These are phyloP conservation scores for Caenorhabditis sulstoni DNA, from an alignment of 2,888 invertebrate species.

Conservation along the genomic window DNA sequence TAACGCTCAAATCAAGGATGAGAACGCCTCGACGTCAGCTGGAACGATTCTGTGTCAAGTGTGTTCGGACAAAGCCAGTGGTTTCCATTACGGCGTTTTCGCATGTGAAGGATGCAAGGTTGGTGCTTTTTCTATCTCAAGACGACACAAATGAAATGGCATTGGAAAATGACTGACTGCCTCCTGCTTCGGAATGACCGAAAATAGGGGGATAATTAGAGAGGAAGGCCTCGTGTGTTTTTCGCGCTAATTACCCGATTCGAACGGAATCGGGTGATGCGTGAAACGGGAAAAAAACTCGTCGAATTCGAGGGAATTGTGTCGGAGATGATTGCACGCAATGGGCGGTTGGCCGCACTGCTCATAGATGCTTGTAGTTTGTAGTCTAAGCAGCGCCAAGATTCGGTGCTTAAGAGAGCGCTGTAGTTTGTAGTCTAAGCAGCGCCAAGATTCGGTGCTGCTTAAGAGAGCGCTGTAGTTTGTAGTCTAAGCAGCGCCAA, in stretches of 20 bases:
- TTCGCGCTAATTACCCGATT: not conserved
- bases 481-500: no score
- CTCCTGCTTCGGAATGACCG: no score
- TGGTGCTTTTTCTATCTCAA: not conserved
- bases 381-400: no score
- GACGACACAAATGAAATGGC: not conserved
- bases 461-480: no score
- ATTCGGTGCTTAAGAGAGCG: no score
- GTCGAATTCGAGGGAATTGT: no score
- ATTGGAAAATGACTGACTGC: constrained; percentile 7
- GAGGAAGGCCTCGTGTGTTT: not conserved
- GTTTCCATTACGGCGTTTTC: constrained; percentile 79
- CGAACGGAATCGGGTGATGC: not conserved
- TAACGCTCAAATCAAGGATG: constrained; percentile 32
- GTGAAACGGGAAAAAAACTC: no score
- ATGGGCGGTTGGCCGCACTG: no score
- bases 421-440: no score
- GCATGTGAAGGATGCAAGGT: constrained; percentile 79
- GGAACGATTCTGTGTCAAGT: constrained; percentile 74
- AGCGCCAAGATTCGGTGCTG: no score
- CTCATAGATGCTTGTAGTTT: no score
- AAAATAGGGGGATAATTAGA: constrained; percentile 18
- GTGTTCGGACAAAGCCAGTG: constrained; percentile 77
- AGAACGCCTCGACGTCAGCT: constrained; percentile 51
- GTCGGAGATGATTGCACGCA: no score